These are phyloP conservation scores for Mamestra configurata DNA, from an alignment of 1,140 invertebrate genomes.

Conservation along the genomic window DNA sequence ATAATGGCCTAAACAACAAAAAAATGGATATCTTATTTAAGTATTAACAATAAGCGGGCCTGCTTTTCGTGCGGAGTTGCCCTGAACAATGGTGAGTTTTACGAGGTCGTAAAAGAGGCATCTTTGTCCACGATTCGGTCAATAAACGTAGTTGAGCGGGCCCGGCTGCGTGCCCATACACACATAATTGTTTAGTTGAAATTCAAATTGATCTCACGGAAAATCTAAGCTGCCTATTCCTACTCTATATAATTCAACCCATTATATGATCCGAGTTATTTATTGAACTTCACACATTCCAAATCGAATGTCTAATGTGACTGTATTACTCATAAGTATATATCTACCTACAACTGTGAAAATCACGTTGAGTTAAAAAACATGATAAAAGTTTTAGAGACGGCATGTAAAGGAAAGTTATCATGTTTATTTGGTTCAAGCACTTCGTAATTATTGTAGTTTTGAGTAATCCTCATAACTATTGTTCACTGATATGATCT, in stretches of 20 bases:
- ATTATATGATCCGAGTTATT: conserved; percentile 33
- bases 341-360: not conserved
- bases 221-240: not conserved
- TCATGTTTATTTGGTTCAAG: too few relatives aligned
- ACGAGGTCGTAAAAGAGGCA: conserved; percentile 77
- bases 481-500: too few relatives aligned
- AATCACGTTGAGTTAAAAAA: not conserved
- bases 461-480: too few relatives aligned
- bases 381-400: not conserved
- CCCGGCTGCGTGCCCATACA: conserved; percentile 30
- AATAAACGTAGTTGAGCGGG: conserved; percentile 73
- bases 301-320: not conserved
- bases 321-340: not conserved
- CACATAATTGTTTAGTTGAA: conserved; percentile 32
- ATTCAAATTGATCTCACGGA: conserved; percentile 36
- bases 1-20: conserved; percentile 84
- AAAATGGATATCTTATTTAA: conserved; percentile 87
- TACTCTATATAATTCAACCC: conserved; percentile 8
- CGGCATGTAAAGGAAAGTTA: not conserved
- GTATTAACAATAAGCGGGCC: conserved; percentile 79
- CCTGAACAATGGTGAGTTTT: conserved; percentile 80
- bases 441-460: too few relatives aligned
- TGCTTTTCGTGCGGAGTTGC: conserved; percentile 74
- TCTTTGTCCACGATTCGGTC: conserved; percentile 79
- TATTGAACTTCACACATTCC: conserved; percentile 30